Evolutionary conservation across 2,797 vertebrate genomes (phyloP).

Genomic region (Anisognathus igniventris): DNA sequence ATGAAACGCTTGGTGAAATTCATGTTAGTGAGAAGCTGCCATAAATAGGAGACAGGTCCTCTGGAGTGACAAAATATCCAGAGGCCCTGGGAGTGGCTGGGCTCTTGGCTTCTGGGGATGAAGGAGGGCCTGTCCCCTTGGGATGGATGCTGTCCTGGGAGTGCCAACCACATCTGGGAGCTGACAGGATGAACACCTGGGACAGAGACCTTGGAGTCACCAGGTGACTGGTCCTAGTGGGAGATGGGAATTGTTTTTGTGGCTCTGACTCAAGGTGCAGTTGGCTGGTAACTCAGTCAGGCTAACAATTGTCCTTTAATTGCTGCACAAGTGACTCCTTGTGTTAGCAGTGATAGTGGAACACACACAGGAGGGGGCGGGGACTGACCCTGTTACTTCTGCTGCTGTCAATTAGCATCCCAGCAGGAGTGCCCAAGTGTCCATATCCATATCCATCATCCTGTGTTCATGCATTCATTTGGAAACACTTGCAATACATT

Average conservation of each 20-base stretch:
- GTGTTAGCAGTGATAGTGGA: neutral
- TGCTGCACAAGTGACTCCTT: neutral
- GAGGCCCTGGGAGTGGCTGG: neutral
- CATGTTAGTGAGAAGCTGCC: neutral
- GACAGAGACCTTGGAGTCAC: neutral
- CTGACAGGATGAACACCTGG: rapidly evolving
- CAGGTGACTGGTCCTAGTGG: neutral
- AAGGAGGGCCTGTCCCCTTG: rapidly evolving
- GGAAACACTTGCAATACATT: neutral
- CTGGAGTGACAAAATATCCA: rapidly evolving
- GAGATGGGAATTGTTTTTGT: neutral
- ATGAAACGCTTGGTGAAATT: neutral
- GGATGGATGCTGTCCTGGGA: neutral
- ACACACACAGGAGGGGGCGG: too few species aligned
- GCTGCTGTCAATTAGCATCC: neutral
- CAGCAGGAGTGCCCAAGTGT: neutral
- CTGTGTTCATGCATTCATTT: neutral
- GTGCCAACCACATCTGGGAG: rapidly evolving
- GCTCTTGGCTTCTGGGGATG: neutral
- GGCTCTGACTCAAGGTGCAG: neutral
- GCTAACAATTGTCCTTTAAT: neutral
- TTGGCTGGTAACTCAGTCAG: neutral
- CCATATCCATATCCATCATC: rapidly evolving
- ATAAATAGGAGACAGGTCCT: neutral
- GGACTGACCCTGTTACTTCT: neutral